Conservation (phyloP, 2,888 invertebrate genomes). For the Catocala nupta region DNA sequence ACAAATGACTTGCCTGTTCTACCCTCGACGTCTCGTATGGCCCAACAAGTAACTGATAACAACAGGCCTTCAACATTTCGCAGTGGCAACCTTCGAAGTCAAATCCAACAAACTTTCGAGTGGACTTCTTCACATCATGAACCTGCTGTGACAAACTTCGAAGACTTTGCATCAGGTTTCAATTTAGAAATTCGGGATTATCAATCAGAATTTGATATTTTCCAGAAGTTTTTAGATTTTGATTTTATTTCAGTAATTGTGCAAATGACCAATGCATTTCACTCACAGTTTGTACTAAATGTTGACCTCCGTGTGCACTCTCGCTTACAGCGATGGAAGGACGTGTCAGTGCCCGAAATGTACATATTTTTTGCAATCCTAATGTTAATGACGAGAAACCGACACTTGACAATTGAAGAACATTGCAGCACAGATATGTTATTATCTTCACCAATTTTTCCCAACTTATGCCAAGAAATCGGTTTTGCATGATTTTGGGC, state of each 20-base stretch:
- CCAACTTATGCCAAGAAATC: conserved; percentile 30
- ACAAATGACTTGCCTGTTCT: conserved; percentile 15
- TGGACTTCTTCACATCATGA: conserved; percentile 20
- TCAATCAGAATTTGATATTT: conserved; percentile 17
- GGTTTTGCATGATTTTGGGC: conserved; percentile 36
- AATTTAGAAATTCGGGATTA: conserved; percentile 22
- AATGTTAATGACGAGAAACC: conserved; percentile 42
- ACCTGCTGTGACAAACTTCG: conserved; percentile 21
- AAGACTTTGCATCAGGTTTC: conserved; percentile 17
- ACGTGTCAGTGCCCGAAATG: conserved; percentile 31
- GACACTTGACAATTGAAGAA: conserved; percentile 35
- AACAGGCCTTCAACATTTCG: conserved; percentile 23
- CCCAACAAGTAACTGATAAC: conserved; percentile 17
- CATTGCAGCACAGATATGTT: conserved; percentile 38
- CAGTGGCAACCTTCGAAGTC: conserved; percentile 18
- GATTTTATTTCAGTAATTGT: conserved; percentile 21
- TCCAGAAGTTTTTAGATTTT: conserved; percentile 19
- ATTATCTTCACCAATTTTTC: conserved; percentile 32
- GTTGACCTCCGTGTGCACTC: conserved; percentile 30
- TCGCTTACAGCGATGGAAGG: conserved; percentile 28
- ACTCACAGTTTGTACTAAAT: conserved; percentile 15
- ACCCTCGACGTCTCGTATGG: conserved; percentile 18
- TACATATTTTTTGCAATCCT: conserved; percentile 37
- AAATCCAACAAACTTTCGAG: conserved; percentile 17
- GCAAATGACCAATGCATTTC: conserved; percentile 17